phyloP scores from a whole-genome alignment of 2,113 vertebrate genomes.

The Bubo scandiacus region DNA sequence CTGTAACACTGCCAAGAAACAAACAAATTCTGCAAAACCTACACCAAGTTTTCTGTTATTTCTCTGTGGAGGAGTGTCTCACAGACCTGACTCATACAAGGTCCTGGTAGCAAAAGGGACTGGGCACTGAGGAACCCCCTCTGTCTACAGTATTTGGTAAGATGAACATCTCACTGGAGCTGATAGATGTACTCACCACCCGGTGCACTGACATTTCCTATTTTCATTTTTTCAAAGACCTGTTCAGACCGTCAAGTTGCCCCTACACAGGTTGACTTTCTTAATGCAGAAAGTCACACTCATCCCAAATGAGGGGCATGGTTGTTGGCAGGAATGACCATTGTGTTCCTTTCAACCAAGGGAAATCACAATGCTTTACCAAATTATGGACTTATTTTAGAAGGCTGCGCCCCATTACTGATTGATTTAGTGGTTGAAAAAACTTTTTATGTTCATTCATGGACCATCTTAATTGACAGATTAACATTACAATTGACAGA shows the following conservation, averaged over 20 bases:
- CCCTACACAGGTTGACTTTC: neutral
- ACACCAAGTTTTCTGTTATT: neutral
- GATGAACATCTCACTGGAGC: neutral
- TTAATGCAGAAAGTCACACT: neutral
- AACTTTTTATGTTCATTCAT: neutral
- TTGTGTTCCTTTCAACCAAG: neutral
- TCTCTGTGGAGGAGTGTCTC: neutral
- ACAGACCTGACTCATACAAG: neutral
- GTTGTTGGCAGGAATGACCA: neutral
- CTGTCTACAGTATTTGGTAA: neutral
- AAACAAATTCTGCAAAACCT: neutral
- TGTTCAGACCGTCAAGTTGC: neutral
- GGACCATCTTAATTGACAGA: neutral
- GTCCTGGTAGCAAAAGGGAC: neutral
- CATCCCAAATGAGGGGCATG: rapidly evolving
- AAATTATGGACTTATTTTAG: neutral
- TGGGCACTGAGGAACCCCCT: rapidly evolving
- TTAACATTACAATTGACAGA: neutral
- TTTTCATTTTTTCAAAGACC: neutral
- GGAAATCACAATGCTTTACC: neutral
- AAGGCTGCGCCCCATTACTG: neutral
- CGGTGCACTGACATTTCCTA: rapidly evolving
- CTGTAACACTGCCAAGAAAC: neutral
- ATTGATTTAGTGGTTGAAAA: neutral
- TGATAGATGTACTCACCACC: neutral